Percentiles rank a stretch among this genome's conserved stretches.
Conservation (phyloP, 1,140 invertebrate species). For the Argopecten irradians region DNA sequence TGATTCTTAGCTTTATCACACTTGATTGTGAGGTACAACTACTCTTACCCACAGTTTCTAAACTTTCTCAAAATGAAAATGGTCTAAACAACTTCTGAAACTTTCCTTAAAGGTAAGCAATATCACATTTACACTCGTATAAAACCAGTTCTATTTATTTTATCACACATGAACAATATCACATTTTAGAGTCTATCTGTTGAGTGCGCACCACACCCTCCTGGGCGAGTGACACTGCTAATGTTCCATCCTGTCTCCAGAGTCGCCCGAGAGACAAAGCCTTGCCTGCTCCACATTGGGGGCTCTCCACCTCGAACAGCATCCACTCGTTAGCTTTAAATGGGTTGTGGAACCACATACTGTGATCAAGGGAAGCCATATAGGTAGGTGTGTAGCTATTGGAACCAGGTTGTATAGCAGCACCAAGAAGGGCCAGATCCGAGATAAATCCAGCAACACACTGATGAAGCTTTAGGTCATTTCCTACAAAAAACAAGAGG, state of each 20-base stretch:
- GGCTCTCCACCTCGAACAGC: slow-evolving; percentile 66
- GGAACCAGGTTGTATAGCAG: slow-evolving; percentile 43
- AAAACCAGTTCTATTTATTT: too few relatives aligned
- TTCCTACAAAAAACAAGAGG: slow-evolving; percentile 57
- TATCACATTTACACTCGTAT: too few relatives aligned
- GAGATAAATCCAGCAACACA: slow-evolving; percentile 67
- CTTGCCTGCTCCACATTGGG: slow-evolving; percentile 59
- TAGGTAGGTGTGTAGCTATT: slow-evolving; percentile 38
- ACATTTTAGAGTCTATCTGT: not conserved
- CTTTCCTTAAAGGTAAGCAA: too few relatives aligned
- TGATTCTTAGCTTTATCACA: too few relatives aligned
- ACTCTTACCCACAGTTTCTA: too few relatives aligned
- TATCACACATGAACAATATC: too few relatives aligned
- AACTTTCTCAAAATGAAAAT: too few relatives aligned
- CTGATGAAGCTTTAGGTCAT: slow-evolving; percentile 63
- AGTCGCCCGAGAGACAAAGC: slow-evolving; percentile 62
- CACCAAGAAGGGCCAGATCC: slow-evolving; percentile 57
- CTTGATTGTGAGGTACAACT: too few relatives aligned
- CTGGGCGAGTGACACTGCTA: slow-evolving; percentile 68
- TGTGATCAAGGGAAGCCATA: slow-evolving; percentile 65
- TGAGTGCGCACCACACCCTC: slow-evolving; percentile 64
- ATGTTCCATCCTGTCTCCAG: slow-evolving; percentile 67
- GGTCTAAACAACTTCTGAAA: too few relatives aligned
- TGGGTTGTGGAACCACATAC: slow-evolving; percentile 67
- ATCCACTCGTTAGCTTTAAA: slow-evolving; percentile 69